Conservation (phyloP, 2,888 invertebrate species). For the Timandra comae region DNA sequence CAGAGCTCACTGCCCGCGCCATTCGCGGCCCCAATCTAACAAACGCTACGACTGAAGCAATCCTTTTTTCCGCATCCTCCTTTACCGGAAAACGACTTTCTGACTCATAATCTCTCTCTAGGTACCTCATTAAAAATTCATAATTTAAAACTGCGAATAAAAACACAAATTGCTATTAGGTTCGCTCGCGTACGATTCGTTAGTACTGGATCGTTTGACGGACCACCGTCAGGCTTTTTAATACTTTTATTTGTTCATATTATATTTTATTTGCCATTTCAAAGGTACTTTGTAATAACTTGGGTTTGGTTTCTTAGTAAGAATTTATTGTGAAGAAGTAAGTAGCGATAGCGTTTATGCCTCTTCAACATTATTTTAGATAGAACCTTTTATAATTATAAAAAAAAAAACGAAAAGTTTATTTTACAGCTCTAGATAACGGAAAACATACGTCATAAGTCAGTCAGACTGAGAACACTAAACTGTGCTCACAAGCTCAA, state of each 20-base stretch:
- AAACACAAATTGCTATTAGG: constrained; percentile 64
- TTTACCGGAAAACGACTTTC: constrained; percentile 77
- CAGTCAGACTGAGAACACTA: too few species aligned
- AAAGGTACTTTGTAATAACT: too few species aligned
- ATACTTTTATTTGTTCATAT: neutral
- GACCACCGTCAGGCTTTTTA: neutral
- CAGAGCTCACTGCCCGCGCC: constrained; percentile 20
- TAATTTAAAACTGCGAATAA: constrained; percentile 76
- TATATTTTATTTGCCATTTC: too few species aligned
- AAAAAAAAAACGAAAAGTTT: too few species aligned
- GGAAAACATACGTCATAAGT: too few species aligned
- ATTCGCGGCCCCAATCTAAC: constrained; percentile 47
- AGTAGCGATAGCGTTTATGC: too few species aligned
- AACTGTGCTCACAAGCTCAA: too few species aligned
- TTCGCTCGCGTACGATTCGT: constrained; percentile 15
- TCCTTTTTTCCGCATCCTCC: constrained; percentile 61
- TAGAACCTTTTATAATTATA: too few species aligned
- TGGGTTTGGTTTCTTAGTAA: too few species aligned
- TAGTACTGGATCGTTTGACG: constrained; percentile 1
- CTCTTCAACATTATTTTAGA: too few species aligned
- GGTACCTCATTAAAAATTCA: constrained; percentile 81
- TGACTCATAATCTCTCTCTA: constrained; percentile 75
- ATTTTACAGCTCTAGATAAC: too few species aligned
- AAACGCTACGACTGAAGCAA: constrained; percentile 60
- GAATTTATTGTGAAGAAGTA: too few species aligned